Evolutionary conservation across 2,113 vertebrate genomes (phyloP).

Genomic region (Sporophila hypoxantha): DNA sequence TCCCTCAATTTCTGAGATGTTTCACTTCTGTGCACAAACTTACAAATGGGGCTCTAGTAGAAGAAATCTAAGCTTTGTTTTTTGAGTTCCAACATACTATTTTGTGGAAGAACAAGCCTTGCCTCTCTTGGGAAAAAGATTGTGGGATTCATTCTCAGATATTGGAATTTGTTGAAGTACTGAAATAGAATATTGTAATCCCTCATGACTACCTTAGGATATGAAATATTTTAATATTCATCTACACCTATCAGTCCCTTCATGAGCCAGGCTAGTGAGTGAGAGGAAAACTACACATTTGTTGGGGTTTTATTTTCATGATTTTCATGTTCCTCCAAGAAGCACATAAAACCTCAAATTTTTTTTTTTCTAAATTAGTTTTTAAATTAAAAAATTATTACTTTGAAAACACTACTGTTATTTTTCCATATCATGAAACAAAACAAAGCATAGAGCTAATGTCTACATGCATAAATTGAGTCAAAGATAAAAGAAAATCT

Average conservation of each 20-base stretch:
- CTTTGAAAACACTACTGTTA: background rate
- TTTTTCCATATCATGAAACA: background rate
- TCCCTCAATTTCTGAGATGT: background rate
- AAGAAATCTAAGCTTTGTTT: background rate
- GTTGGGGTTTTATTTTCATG: background rate
- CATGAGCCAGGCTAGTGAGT: background rate
- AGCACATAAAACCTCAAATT: background rate
- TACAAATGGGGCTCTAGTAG: background rate
- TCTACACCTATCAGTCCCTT: background rate
- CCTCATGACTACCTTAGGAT: background rate
- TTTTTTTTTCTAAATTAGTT: background rate
- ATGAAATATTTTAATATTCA: background rate
- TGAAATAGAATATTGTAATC: background rate
- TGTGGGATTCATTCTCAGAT: background rate
- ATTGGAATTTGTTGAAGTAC: background rate
- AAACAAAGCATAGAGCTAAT: background rate
- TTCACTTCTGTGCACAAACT: background rate
- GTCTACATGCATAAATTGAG: background rate
- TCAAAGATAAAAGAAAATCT: background rate
- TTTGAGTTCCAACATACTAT: background rate
- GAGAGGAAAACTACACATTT: background rate
- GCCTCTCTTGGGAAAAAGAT: background rate
- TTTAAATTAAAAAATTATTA: background rate
- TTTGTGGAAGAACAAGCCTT: background rate
- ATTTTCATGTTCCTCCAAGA: background rate